Percentiles rank a stretch among this genome's conserved stretches.
Evolutionary conservation across 2,797 vertebrate genomes (phyloP).

Genomic region (Sebastes alutus): DNA sequence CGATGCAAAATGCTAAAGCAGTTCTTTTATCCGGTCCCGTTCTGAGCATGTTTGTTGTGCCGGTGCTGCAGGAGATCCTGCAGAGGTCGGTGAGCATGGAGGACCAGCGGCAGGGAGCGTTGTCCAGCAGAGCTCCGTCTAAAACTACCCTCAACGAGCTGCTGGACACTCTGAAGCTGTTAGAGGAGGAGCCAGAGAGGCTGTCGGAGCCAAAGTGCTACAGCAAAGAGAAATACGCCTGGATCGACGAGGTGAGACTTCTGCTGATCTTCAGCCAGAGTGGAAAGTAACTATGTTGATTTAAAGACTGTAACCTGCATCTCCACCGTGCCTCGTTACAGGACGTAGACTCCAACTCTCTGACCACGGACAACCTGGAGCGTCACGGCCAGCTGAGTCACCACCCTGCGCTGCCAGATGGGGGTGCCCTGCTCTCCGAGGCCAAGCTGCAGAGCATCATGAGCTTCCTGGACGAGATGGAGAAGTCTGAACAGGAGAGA

Average conservation of each 20-base stretch:
- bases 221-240: slow-evolving; percentile 86
- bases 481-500: slow-evolving; percentile 89
- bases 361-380: slow-evolving; percentile 94
- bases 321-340: slow-evolving; percentile 36
- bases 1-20: fast-evolving
- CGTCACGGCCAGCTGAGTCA: slow-evolving; percentile 87
- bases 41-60: not conserved
- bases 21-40: not conserved
- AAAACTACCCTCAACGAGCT: slow-evolving; percentile 89
- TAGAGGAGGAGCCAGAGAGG: slow-evolving; percentile 90
- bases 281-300: not conserved
- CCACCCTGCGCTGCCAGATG: slow-evolving; percentile 75
- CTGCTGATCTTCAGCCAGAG: not conserved
- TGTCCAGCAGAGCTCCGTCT: slow-evolving; percentile 78
- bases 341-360: slow-evolving; percentile 86
- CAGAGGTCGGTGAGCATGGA: slow-evolving; percentile 74
- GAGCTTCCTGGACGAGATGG: slow-evolving; percentile 96
- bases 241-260: slow-evolving; percentile 86
- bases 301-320: not conserved
- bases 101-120: slow-evolving; percentile 69
- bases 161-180: slow-evolving; percentile 89
- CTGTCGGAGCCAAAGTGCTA: slow-evolving; percentile 76
- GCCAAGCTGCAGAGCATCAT: slow-evolving; percentile 95
- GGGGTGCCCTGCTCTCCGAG: slow-evolving; percentile 90
- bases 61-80: slow-evolving; percentile 72